These are phyloP conservation scores for Erythrocercus mccallii DNA, from an alignment of 2,113 vertebrate species.

Conservation along the genomic window DNA sequence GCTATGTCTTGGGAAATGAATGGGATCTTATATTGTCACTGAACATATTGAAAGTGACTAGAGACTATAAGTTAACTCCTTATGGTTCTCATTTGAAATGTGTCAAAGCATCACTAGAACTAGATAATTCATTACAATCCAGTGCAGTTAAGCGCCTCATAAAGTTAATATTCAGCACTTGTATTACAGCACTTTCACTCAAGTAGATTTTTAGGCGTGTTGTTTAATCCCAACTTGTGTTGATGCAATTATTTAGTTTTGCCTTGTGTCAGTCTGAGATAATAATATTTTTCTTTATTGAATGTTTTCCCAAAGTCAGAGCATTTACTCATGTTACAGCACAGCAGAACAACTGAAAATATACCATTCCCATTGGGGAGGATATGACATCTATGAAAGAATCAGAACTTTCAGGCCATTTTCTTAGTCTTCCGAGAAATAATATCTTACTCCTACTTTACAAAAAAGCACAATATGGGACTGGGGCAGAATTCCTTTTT, in stretches of 20 bases:
- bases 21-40: constrained; percentile 8
- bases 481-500: not conserved
- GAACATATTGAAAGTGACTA: constrained; percentile 40
- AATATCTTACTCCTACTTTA: not conserved
- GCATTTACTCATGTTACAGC: not conserved
- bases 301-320: not conserved
- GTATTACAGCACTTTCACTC: constrained; percentile 56
- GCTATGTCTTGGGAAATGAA: constrained; percentile 17
- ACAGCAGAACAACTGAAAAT: not conserved
- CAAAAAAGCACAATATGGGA: not conserved
- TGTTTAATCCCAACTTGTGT: constrained; percentile 60
- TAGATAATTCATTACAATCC: constrained; percentile 77
- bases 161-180: constrained; percentile 72
- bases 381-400: not conserved
- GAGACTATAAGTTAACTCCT: constrained; percentile 62
- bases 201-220: constrained; percentile 48
- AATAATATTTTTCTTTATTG: constrained; percentile 12
- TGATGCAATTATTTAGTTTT: constrained; percentile 59
- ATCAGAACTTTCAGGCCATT: not conserved
- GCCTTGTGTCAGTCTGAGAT: not conserved
- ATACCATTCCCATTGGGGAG: not conserved
- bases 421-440: not conserved
- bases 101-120: constrained; percentile 68
- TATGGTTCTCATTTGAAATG: constrained; percentile 73
- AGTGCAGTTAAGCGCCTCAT: constrained; percentile 73